A percentile compares a stretch with the other conserved stretches of the same genome.
phyloP scores from a whole-genome alignment of 2,797 vertebrate genomes.

The Enteromius fasciolatus region DNA sequence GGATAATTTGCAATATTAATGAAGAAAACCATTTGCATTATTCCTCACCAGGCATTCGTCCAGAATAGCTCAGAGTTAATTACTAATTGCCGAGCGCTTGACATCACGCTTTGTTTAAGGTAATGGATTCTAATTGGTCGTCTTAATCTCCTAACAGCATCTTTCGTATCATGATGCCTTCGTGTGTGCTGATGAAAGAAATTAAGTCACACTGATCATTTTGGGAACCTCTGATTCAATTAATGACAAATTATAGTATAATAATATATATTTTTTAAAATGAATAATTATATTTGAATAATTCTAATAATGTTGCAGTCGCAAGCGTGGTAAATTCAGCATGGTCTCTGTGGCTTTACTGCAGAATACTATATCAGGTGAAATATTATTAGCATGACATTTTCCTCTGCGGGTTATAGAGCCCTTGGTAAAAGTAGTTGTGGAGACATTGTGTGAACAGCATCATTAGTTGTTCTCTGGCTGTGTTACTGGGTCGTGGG shows the following conservation, averaged over 20 bases:
- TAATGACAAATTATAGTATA: not conserved
- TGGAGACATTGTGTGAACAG: not conserved
- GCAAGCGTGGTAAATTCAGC: not conserved
- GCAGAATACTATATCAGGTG: not conserved
- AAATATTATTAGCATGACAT: conserved; percentile 29
- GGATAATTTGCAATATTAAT: conserved; percentile 22
- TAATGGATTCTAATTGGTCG: conserved; percentile 41
- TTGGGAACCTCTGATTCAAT: too few species aligned
- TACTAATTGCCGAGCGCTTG: conserved; percentile 38
- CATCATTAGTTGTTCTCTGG: not conserved
- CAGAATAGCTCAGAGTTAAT: conserved; percentile 36
- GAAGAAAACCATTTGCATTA: conserved; percentile 41
- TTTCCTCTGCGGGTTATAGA: not conserved
- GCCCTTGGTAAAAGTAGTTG: not conserved
- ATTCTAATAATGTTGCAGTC: not conserved
- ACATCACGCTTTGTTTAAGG: conserved; percentile 18
- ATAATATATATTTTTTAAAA: not conserved
- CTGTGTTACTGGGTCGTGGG: conserved; percentile 20
- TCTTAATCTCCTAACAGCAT: conserved; percentile 30
- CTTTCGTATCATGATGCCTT: not conserved
- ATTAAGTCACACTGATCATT: not conserved
- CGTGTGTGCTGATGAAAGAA: not conserved
- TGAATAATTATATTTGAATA: not conserved
- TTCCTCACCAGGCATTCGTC: conserved; percentile 14
- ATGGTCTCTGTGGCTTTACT: not conserved